These are phyloP conservation scores for Stratiomys singularior DNA, from an alignment of 2,888 invertebrate species.

Conservation along the genomic window DNA sequence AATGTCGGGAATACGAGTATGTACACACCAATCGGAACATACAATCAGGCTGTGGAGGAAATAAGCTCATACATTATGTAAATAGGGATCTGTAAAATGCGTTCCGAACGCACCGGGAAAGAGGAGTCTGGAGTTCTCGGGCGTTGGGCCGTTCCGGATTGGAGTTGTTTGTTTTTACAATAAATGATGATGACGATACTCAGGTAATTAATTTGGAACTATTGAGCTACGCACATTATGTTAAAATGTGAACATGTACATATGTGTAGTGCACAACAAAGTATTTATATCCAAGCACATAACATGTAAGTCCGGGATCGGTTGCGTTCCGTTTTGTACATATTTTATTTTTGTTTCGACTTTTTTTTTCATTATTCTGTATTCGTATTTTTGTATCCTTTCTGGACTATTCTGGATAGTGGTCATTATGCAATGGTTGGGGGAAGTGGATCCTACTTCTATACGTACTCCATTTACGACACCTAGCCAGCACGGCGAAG, in stretches of 20 bases:
- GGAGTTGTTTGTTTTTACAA: conserved; percentile 9
- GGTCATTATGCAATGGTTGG: conserved; percentile 35
- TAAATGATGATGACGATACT: conserved; percentile 33
- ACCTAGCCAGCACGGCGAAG: background rate
- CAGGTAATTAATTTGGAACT: conserved; percentile 44
- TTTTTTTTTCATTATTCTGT: conserved; percentile 25
- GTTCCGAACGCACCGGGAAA: background rate
- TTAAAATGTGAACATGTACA: background rate
- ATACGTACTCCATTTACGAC: background rate
- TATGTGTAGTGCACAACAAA: background rate
- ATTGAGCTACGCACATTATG: conserved; percentile 26
- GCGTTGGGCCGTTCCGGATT: background rate
- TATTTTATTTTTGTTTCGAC: conserved; percentile 4
- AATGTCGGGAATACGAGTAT: background rate
- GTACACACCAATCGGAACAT: background rate
- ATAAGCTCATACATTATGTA: background rate
- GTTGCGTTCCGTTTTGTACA: background rate
- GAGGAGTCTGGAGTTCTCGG: background rate
- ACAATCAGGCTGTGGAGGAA: background rate
- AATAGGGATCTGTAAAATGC: background rate
- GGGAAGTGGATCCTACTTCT: background rate
- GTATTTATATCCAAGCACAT: too few relatives aligned
- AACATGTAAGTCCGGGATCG: too few relatives aligned
- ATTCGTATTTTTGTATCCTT: conserved; percentile 32
- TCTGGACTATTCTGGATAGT: conserved; percentile 19